Evolutionary conservation across 53 echinoderm and acorn worm genomes (phyloP).

Genomic region (Luidia sarsii): DNA sequence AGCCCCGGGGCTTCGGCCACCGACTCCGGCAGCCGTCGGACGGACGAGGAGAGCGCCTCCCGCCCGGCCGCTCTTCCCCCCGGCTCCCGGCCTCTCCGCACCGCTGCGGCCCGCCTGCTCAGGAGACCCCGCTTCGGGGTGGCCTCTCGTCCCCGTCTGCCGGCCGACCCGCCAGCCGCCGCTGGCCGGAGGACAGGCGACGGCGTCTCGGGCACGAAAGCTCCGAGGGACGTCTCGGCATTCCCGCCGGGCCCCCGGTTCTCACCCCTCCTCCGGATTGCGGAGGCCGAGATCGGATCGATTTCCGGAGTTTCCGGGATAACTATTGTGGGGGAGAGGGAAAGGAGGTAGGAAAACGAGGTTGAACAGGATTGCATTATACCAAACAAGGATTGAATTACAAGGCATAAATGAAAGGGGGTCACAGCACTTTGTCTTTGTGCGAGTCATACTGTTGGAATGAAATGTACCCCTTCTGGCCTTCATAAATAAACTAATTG

Average conservation of each 20-base stretch:
- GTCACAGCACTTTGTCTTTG: background rate
- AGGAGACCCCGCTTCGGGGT: slow-evolving; percentile 8
- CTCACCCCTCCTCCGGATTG: background rate
- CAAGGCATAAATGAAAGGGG: too few relatives aligned
- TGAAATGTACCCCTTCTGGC: background rate
- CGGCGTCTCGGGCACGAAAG: slow-evolving; percentile 63
- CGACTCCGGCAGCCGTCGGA: background rate
- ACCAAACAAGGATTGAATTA: background rate
- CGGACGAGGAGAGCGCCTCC: background rate
- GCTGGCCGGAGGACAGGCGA: slow-evolving; percentile 2
- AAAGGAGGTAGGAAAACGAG: background rate
- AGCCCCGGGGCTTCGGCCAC: slow-evolving; percentile 2
- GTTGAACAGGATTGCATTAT: background rate
- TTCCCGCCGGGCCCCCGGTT: background rate
- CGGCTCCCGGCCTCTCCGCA: background rate
- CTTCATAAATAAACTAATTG: too few relatives aligned
- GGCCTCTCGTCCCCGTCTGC: background rate
- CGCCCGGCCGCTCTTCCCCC: background rate
- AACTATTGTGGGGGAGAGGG: slow-evolving; percentile 41
- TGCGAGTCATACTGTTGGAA: background rate
- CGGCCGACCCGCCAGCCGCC: background rate
- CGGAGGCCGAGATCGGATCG: background rate
- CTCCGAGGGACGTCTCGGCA: background rate
- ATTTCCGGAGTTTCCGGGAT: slow-evolving; percentile 74
- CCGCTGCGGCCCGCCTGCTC: background rate